Conservation (phyloP, 2,888 invertebrate genomes). For the Chaetogeoica ovagalla region DNA sequence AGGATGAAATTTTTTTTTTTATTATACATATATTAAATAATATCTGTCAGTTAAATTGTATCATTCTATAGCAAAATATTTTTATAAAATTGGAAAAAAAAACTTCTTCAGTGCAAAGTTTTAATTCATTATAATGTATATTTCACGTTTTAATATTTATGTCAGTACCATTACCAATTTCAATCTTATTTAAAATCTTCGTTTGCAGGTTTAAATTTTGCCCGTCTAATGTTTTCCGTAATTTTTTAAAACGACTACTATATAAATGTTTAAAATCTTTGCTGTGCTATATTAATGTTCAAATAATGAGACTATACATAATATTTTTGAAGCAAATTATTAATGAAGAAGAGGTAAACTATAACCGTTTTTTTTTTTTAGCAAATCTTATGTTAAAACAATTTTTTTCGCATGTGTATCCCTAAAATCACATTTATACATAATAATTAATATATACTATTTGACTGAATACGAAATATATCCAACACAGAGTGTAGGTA, state of each 20-base stretch:
- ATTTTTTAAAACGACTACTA: slow-evolving; percentile 1
- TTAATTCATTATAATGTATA: slow-evolving; percentile 32
- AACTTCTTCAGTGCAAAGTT: not conserved
- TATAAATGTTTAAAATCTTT: too few species aligned
- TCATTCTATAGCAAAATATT: slow-evolving; percentile 15
- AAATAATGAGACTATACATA: too few species aligned
- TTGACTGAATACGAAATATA: too few species aligned
- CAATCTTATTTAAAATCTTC: slow-evolving; percentile 21
- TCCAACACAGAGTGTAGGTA: too few species aligned
- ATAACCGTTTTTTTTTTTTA: too few species aligned
- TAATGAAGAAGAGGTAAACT: too few species aligned
- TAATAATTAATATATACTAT: too few species aligned
- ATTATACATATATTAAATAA: not conserved
- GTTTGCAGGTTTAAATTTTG: slow-evolving; percentile 6
- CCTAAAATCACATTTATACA: too few species aligned
- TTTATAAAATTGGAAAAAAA: slow-evolving; percentile 8
- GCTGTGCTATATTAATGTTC: too few species aligned
- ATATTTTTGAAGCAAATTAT: too few species aligned
- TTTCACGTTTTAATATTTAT: slow-evolving; percentile 27
- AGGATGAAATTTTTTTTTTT: not conserved
- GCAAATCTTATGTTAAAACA: too few species aligned
- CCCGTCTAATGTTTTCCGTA: slow-evolving; percentile 5
- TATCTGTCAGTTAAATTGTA: not conserved
- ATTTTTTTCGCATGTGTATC: too few species aligned
- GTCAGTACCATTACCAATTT: slow-evolving; percentile 21